Evolutionary conservation across 2,888 invertebrate genomes (phyloP), one percentile per base, ranked within the genome.

Genomic region (Seira ritae): DNA sequence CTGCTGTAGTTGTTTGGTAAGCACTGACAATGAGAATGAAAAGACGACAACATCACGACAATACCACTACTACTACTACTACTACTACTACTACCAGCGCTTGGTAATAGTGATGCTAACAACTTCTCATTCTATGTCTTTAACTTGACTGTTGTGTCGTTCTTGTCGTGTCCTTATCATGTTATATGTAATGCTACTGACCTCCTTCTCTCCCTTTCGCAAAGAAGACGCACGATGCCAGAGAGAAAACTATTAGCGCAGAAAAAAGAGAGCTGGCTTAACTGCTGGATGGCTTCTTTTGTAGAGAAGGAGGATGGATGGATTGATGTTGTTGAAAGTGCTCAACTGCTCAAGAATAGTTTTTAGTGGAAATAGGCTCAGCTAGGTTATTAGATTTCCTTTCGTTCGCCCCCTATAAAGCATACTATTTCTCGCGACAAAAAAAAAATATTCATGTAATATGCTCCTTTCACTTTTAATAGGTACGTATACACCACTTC

Each of bases 271-370:
- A 71, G 55, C 71, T 71, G 19, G 55, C 60, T 55, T 55, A 23
- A 15, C 31, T 31, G 50, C 31, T 19, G 31, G 20, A 50, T 71
- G 71, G 46, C 23, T 37, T 31, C 31, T n/a, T 24, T 24, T 67
- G 17, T 71, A 71, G 22, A 50, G 31, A 31, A 8, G 31, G 31
- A 31, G 31, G 31, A 31, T 31, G 31, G 31, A 31, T 31, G 31
- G 31, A 31, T 31, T 50, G 31, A 55, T n/a, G 71, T 6, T 60
- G 71, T 55, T 60, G 71, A 71, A 71, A 71, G 60, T 71, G 71
- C 71, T 71, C 55, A 71, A 71, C 71, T 71, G 60, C 23, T 71
- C 60, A 31, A 24, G 23, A 71, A 69, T 19, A 71, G 71, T 71
- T 71, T 71, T 55, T 55, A 71, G 71, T 31, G 31, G 31, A 31